Conservation (phyloP, 2,113 vertebrate species). For the Nannospalax galili region DNA sequence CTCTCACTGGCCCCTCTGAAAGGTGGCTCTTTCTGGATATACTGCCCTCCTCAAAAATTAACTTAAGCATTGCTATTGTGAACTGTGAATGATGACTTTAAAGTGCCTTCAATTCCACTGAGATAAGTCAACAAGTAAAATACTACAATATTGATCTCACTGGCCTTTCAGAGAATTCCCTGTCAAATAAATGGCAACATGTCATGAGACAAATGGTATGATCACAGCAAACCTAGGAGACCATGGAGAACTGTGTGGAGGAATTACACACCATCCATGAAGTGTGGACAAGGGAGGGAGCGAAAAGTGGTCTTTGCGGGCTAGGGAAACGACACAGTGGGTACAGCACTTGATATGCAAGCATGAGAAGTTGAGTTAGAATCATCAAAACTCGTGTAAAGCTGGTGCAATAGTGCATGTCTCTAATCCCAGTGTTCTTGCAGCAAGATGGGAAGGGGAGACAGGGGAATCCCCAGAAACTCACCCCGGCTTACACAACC, state of each 20-base stretch:
- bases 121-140: neutral
- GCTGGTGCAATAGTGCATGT: too few relatives aligned
- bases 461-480: too few relatives aligned
- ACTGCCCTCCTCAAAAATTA: neutral
- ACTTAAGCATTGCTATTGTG: neutral
- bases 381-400: neutral
- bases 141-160: neutral
- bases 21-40: neutral
- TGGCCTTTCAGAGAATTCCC: neutral
- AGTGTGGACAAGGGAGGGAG: accelerated
- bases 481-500: too few relatives aligned
- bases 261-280: neutral
- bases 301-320: neutral
- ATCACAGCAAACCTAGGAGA: neutral
- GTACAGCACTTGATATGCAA: neutral
- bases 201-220: neutral
- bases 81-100: too few relatives aligned
- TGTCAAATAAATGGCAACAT: neutral
- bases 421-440: too few relatives aligned
- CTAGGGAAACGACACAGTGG: too few relatives aligned
- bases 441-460: neutral
- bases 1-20: neutral
- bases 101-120: neutral
- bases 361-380: neutral
- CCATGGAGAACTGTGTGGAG: accelerated